Base-by-base conservation (phyloP, 2,888 invertebrate genomes). In the Schizotus pectinicornis region DNA sequence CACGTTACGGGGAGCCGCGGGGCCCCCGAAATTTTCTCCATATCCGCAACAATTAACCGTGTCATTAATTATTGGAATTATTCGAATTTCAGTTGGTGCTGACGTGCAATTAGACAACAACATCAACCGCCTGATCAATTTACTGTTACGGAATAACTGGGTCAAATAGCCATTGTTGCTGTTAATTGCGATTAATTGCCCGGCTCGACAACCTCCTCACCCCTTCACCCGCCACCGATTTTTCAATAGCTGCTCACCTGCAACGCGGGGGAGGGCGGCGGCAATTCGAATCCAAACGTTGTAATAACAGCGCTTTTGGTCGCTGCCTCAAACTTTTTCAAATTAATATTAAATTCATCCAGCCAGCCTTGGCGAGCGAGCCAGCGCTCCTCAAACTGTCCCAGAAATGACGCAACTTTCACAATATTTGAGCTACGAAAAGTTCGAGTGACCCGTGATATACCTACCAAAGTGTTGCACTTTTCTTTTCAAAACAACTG, bases 321-420 rank as follows among this genome's bases (percentile, higher is more conserved):
- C n/a, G 6, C 30, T 50, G 22, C 22, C 22, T 22, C 22, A 22
- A 22, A 5, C 14, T 50, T 49, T 50, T 33, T 41, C 14, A 14
- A 50, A 50, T 53, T 53, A 53, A 53, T 53, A 45, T 53, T 31
- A 53, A 53, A 53, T 53, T 53, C 46, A 53, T 53, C 43, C 32
- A 37, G 9, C 12, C 53, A 45, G 39, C 53, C 53, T 53, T 53
- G 53, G 36, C 12, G 5, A 22, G 2, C 22, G 22, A 22, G 22
- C 3, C 22, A 22, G 22, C 22, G 22, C 5, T 22, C 5, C 22
- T 5, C 2, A 22, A 22, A 22, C 22, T 22, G 22, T 22, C 22
- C n/a, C 22, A 22, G 22, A 22, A 22, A 22, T n/a, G n/a, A n/a
- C n/a, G n/a, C n/a, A n/a, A n/a, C n/a, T n/a, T n/a, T n/a, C n/a